These are phyloP conservation scores for Chrysolina haemoptera DNA, from an alignment of 2,888 invertebrate genomes.

Conservation along the genomic window DNA sequence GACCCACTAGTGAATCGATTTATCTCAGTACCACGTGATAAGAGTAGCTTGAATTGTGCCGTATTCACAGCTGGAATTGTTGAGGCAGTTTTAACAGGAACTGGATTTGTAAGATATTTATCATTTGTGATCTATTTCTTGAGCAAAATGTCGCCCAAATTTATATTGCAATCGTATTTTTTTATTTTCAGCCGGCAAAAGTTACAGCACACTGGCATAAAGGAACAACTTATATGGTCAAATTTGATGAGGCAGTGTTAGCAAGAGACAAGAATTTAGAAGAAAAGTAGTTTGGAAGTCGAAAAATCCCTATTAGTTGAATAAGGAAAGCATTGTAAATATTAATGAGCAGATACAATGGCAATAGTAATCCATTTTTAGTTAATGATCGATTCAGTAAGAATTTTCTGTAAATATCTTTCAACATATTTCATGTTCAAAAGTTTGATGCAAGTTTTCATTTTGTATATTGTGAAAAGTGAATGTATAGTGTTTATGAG, in stretches of 20 bases:
- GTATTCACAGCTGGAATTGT: slow-evolving; percentile 99
- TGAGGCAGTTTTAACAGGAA: slow-evolving; percentile 93
- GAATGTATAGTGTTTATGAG: too few species aligned
- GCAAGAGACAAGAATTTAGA: slow-evolving; percentile 92
- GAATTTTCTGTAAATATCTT: too few species aligned
- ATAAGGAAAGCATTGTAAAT: too few species aligned
- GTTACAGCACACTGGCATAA: slow-evolving; percentile 99
- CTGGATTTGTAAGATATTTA: slow-evolving; percentile 89
- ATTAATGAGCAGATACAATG: background rate
- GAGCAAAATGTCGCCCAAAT: too few species aligned
- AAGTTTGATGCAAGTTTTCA: too few species aligned
- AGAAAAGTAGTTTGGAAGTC: slow-evolving; percentile 75
- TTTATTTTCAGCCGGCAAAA: slow-evolving; percentile 89
- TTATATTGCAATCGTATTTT: background rate
- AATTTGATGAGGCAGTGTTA: slow-evolving; percentile 95
- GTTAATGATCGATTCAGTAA: too few species aligned
- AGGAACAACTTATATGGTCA: slow-evolving; percentile 99
- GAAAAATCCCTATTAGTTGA: background rate
- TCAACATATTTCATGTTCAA: too few species aligned
- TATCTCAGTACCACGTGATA: slow-evolving; percentile 98
- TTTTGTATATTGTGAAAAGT: too few species aligned
- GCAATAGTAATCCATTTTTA: background rate
- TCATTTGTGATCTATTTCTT: background rate
- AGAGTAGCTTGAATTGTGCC: slow-evolving; percentile 97
- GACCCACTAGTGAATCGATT: slow-evolving; percentile 96